Evolutionary conservation across 1,140 invertebrate genomes (phyloP).

Genomic region (Drosophila ercepeae): DNA sequence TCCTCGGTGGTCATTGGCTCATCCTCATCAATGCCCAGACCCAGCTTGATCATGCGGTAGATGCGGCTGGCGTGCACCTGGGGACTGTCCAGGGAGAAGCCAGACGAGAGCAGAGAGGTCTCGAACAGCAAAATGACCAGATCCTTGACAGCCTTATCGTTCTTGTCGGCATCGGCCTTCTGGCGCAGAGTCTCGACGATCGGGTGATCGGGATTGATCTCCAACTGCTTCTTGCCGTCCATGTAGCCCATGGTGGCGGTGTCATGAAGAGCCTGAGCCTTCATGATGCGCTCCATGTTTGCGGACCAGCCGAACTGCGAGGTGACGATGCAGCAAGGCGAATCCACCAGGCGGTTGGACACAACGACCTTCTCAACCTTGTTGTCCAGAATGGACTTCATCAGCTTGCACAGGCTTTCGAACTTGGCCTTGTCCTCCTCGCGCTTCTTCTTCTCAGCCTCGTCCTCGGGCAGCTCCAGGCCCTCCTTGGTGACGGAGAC

Average conservation of each 20-base stretch:
- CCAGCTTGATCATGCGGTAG: constrained; percentile 98
- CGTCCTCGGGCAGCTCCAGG: constrained; percentile 97
- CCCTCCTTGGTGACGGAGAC: constrained; percentile 99
- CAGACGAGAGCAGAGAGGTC: constrained; percentile 95
- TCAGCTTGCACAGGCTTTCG: constrained; percentile 97
- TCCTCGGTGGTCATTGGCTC: constrained; percentile 90
- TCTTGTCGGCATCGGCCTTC: constrained; percentile 97
- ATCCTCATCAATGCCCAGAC: constrained; percentile 97
- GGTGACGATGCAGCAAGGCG: constrained; percentile 99
- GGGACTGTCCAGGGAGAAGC: constrained; percentile 95
- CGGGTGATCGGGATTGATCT: constrained; percentile 98
- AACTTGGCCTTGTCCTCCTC: constrained; percentile 98
- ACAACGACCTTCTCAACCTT: constrained; percentile 99
- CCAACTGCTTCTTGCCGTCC: constrained; percentile 98
- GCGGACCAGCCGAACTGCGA: constrained; percentile 99
- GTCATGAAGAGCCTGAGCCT: constrained; percentile 97
- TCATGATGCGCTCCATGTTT: constrained; percentile 99
- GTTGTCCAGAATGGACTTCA: constrained; percentile 99
- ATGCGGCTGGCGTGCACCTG: constrained; percentile 92
- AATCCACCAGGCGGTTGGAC: constrained; percentile 96
- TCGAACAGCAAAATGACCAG: constrained; percentile 96
- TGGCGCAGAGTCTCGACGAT: constrained; percentile 95
- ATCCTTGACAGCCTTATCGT: constrained; percentile 98
- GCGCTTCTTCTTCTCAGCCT: constrained; percentile 97
- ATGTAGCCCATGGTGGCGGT: constrained; percentile 99